Base-by-base conservation (phyloP, 2,113 vertebrate genomes). In the Solea solea region DNA sequence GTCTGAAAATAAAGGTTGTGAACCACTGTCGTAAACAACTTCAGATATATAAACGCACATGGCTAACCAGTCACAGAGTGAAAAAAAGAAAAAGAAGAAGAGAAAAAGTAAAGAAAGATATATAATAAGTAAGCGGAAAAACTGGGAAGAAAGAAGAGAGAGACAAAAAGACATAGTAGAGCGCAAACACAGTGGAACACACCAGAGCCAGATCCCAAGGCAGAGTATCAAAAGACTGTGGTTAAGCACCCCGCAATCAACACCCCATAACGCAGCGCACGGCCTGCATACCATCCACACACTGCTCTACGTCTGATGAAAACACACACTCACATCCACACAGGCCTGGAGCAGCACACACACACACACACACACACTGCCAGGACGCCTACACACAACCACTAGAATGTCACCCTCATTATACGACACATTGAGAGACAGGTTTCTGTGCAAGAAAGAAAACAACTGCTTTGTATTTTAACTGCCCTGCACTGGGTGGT, bases 241-340 rank as follows among this genome's bases (percentile, higher is more conserved):
- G 81, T 86, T 69, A 81, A 80, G 71, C 80, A 85, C 80, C 86
- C 87, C 71, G 78, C 84, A 92, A 93, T 94, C 91, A 93, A 91
- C 91, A 93, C 90, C 87, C 90, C 80, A 84, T 91, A 91, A 93
- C 75, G 63, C 74, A 78, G 80, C 79, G 51, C 81, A 89, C 66
- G 28, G 78, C 80, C 83, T 80, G 84, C 82, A 90, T 86, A 87
- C 87, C 83, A 78, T 71, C 66, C 76, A 87, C 81, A 80, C 69
- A 75, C 66, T 56, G 78, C 72, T 69, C 65, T 72, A 60, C 46
- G 44, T 70, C 61, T 74, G 69, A 69, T 70, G 56, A 64, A 83
- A 58, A 82, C 64, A 81, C 74, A 82, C 39, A 74, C 53, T 55
- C 42, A 2, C 78, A 74, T 27, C 42, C 67, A 80, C 74, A 74